These are phyloP conservation scores for Zoanthus sansibaricus DNA, from an alignment of 92 coral and sea anemone species.

Conservation along the genomic window DNA sequence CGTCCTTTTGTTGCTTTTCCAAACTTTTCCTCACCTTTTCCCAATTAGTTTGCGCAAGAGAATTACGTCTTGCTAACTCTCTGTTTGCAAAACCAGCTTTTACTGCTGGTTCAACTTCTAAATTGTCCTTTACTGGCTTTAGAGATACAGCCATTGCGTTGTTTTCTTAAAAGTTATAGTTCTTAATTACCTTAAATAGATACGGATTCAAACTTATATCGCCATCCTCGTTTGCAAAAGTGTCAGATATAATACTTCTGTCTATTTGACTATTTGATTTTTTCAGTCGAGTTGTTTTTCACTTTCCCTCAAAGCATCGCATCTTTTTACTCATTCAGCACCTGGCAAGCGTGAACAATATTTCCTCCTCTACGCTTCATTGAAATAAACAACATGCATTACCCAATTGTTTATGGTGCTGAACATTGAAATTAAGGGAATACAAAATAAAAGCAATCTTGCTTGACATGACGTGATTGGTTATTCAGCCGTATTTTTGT, in stretches of 20 bases:
- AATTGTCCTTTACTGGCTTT: conserved; percentile 24
- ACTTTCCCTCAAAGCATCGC: background rate
- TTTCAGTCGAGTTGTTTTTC: background rate
- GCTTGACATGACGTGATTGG: background rate
- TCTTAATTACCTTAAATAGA: background rate
- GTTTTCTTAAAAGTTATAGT: conserved; percentile 11
- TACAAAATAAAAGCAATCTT: background rate
- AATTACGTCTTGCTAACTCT: conserved; percentile 59
- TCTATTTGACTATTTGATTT: background rate
- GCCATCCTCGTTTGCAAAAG: background rate
- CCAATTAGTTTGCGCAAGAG: conserved; percentile 74
- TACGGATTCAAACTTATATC: background rate
- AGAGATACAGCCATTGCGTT: conserved; percentile 48
- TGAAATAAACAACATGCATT: background rate
- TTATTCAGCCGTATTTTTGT: background rate
- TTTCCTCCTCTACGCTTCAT: background rate
- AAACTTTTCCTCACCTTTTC: conserved; percentile 37
- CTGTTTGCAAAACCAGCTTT: conserved; percentile 69
- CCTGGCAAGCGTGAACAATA: background rate
- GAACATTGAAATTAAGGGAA: background rate
- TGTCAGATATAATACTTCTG: too few species aligned
- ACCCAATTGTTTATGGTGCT: background rate
- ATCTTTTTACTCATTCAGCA: background rate
- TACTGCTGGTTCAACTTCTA: conserved; percentile 75
- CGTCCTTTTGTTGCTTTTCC: conserved; percentile 63